Percentiles rank a stretch among this genome's conserved stretches.
Evolutionary conservation across 2,888 invertebrate species (phyloP).

Genomic region (Callosobruchus maculatus): DNA sequence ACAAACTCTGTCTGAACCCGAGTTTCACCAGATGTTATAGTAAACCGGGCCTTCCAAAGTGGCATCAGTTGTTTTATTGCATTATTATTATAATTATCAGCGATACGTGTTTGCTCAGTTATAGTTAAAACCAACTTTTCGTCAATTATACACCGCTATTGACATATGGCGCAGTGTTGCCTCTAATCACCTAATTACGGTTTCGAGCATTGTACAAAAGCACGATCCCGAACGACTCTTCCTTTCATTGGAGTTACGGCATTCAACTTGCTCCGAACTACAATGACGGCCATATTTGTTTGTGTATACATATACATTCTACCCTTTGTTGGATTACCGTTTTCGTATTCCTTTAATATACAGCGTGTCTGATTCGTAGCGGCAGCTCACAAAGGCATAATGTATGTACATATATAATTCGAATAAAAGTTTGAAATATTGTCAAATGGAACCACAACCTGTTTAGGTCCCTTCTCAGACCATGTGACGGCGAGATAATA

Average conservation of each 20-base stretch:
- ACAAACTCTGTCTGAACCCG: too few relatives aligned
- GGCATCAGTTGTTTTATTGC: too few relatives aligned
- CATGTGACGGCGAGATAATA: constrained; percentile 33
- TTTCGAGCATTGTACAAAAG: not conserved
- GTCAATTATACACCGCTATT: too few relatives aligned
- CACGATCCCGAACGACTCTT: not conserved
- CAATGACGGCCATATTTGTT: constrained; percentile 37
- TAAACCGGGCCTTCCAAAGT: too few relatives aligned
- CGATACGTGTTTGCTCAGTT: too few relatives aligned
- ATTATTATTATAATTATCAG: too few relatives aligned
- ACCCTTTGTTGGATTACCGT: constrained; percentile 32
- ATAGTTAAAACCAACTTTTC: too few relatives aligned
- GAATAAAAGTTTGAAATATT: constrained; percentile 41
- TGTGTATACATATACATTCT: constrained; percentile 34
- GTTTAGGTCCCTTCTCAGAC: constrained; percentile 21
- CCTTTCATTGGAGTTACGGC: not conserved
- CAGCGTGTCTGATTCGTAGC: constrained; percentile 36
- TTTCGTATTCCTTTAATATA: constrained; percentile 35
- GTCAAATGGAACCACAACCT: constrained; percentile 38
- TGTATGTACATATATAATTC: constrained; percentile 42
- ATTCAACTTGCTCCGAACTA: not conserved
- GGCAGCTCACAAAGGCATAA: constrained; percentile 40
- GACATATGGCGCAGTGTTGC: not conserved
- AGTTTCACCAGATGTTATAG: too few relatives aligned
- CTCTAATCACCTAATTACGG: not conserved